Conservation (phyloP, 2,888 invertebrate species). For the Callimorpha dominula region DNA sequence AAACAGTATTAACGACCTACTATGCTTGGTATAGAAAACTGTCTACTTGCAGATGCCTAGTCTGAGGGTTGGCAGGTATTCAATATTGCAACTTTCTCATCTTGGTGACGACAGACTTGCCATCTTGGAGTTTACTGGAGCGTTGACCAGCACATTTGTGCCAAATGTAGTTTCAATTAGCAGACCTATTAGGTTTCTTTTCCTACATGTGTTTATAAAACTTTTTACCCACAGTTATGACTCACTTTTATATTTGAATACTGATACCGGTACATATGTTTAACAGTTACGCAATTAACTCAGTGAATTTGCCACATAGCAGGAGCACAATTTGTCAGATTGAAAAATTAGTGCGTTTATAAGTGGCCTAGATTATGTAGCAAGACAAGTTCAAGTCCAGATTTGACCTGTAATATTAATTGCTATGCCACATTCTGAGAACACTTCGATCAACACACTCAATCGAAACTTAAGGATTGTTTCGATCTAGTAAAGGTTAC, state of each 20-base stretch:
- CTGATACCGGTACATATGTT: not conserved
- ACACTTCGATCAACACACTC: too few species aligned
- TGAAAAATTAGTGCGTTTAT: not conserved
- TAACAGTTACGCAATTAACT: not conserved
- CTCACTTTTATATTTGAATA: constrained; percentile 2
- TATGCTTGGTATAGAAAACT: not conserved
- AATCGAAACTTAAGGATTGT: too few species aligned
- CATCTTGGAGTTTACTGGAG: constrained; percentile 8
- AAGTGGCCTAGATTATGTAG: not conserved
- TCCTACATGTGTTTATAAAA: not conserved
- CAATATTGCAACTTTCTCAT: constrained; percentile 7
- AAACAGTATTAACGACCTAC: not conserved
- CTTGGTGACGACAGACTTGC: not conserved
- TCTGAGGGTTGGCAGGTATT: constrained; percentile 6
- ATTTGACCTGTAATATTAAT: not conserved
- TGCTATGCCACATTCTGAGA: not conserved
- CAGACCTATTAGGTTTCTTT: not conserved
- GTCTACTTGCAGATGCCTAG: not conserved
- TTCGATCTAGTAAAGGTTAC: too few species aligned
- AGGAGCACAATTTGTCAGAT: not conserved
- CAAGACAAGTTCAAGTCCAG: not conserved
- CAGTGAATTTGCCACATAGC: not conserved
- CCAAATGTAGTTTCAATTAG: constrained; percentile 12
- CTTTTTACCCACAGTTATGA: not conserved
- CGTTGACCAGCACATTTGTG: constrained; percentile 14